Conservation (phyloP, 2,888 invertebrate genomes). For the Hirtodrosophila alboralis region DNA sequence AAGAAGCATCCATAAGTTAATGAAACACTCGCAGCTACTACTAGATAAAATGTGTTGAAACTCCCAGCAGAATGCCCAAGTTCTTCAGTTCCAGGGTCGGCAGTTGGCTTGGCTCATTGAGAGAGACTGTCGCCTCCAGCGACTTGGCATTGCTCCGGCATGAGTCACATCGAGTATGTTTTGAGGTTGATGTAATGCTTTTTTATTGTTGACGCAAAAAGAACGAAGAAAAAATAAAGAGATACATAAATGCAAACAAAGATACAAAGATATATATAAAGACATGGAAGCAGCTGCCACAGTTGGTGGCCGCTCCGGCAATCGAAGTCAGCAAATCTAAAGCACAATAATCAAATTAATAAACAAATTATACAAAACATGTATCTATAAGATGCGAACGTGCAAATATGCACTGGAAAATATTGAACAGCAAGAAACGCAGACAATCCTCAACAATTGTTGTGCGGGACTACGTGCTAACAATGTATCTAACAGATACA, state of each 20-base stretch:
- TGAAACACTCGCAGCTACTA: conserved; percentile 29
- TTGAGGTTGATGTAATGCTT: conserved; percentile 56
- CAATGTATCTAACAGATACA: not conserved
- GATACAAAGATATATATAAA: conserved; percentile 4
- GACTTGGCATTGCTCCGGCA: conserved; percentile 42
- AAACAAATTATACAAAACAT: conserved; percentile 52
- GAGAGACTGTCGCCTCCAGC: conserved; percentile 47
- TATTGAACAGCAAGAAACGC: conserved; percentile 6
- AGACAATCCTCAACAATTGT: conserved; percentile 29
- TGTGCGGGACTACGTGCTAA: too few species aligned
- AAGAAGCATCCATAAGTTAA: conserved; percentile 34
- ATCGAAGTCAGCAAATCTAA: conserved; percentile 6
- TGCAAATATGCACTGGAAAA: conserved; percentile 47
- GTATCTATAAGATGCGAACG: conserved; percentile 42
- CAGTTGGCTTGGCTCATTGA: conserved; percentile 42
- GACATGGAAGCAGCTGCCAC: conserved; percentile 46
- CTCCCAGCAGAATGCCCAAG: too few species aligned
- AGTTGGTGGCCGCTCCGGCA: conserved; percentile 53
- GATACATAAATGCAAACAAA: conserved; percentile 1
- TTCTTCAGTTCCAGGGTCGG: conserved; percentile 41
- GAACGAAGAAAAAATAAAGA: not conserved
- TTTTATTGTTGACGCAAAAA: conserved; percentile 47
- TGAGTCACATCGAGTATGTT: conserved; percentile 36
- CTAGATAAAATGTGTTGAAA: conserved; percentile 33
- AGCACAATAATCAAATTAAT: conserved; percentile 47